A percentile compares a stretch with the other conserved stretches of the same genome.
Evolutionary conservation across 2,888 invertebrate genomes (phyloP).

Genomic region (Blera fallax): DNA sequence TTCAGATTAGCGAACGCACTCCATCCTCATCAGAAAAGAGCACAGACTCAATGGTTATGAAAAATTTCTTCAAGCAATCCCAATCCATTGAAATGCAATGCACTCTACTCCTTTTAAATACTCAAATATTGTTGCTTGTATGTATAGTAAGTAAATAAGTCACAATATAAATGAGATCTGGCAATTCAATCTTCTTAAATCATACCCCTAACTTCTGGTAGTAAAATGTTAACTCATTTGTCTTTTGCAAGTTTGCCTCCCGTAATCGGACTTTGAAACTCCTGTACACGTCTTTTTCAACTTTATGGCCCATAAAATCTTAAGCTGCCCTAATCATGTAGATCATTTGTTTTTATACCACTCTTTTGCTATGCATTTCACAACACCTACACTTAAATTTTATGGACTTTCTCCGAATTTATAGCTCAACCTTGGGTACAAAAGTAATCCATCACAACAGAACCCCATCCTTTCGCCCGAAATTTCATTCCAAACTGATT

Average conservation of each 20-base stretch:
- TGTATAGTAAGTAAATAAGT: background rate
- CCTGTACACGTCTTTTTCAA: conserved; percentile 14
- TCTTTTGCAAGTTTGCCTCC: background rate
- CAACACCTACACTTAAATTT: conserved; percentile 64
- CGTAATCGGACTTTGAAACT: conserved; percentile 2
- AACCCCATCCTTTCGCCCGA: conserved; percentile 13
- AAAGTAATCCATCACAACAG: conserved; percentile 8
- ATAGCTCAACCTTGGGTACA: conserved; percentile 36
- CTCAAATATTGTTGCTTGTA: background rate
- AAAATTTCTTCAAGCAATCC: background rate
- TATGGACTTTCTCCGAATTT: conserved; percentile 68
- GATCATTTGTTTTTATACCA: conserved; percentile 52
- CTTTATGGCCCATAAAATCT: conserved; percentile 57
- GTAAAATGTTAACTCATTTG: background rate
- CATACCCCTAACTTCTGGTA: background rate
- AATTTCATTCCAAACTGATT: conserved; percentile 25
- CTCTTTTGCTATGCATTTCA: background rate
- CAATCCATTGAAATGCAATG: background rate
- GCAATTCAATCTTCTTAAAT: background rate
- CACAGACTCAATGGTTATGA: too few species aligned
- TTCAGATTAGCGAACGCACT: too few species aligned
- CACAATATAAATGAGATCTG: background rate
- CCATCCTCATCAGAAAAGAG: too few species aligned
- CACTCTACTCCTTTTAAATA: background rate
- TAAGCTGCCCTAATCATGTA: conserved; percentile 54